Evolutionary conservation across 1,140 invertebrate genomes (phyloP).

Genomic region (Ips typographus): DNA sequence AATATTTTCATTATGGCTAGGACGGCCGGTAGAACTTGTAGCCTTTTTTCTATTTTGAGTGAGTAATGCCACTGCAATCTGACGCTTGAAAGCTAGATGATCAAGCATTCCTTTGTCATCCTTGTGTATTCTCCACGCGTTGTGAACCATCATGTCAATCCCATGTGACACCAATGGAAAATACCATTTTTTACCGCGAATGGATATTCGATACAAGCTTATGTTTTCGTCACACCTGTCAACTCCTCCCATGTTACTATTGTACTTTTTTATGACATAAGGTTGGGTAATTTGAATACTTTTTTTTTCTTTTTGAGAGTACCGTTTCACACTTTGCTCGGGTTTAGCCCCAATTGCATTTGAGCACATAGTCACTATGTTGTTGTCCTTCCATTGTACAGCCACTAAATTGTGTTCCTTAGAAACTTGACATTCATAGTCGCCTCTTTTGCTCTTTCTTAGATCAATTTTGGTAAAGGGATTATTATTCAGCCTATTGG

Average conservation of each 20-base stretch:
- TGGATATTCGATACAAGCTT: background rate
- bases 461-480: background rate
- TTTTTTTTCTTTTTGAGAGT: slow-evolving; percentile 8
- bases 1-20: background rate
- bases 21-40: background rate
- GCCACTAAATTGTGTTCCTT: background rate
- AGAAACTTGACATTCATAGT: slow-evolving; percentile 2
- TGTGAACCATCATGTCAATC: background rate
- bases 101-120: background rate
- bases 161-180: background rate
- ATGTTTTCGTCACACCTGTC: slow-evolving; percentile 1
- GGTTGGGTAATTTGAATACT: background rate
- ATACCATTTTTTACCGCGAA: slow-evolving; percentile 10
- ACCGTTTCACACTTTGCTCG: background rate
- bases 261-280: slow-evolving; percentile 2
- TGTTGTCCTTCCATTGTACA: slow-evolving; percentile 19
- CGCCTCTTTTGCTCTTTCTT: background rate
- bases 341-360: slow-evolving; percentile 3
- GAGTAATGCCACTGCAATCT: background rate
- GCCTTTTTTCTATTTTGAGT: background rate
- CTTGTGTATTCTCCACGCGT: background rate
- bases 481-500: slow-evolving; percentile 5
- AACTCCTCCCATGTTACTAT: slow-evolving; percentile 4
- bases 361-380: background rate
- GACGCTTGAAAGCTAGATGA: too few species aligned